Evolutionary conservation across 64 coral and sea anemone species (phyloP), one percentile per base, ranked within the genome.

Genomic region (Hydrozoanthus tunicans): DNA sequence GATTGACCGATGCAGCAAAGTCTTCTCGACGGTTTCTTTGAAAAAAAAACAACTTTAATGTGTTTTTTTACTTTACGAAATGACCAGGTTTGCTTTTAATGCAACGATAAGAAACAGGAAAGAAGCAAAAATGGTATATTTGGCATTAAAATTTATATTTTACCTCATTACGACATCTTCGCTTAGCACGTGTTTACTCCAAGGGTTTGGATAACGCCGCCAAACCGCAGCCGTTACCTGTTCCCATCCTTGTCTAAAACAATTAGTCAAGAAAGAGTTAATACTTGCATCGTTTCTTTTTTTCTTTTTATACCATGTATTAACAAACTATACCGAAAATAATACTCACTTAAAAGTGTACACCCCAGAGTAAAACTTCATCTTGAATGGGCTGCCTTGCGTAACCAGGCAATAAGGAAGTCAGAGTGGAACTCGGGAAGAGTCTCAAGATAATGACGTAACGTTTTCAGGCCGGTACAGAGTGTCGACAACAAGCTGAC

Each of bases 131-230:
- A 43, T 0, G 2, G 32, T 43, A 43, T 43, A 43, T 43, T 43
- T 43, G 32, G 32, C 32, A 43, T 43, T 43, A 43, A 43, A 43
- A 43, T 43, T 1, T 43, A 43, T 58, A 64, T 59, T 62, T 58
- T 79, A 99, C 97, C 97, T 93, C 24, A 80, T 59, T 17, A 99
- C 56, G 67, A 99, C 89, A 86, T 99, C 97, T 90, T 99, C 97
- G 43, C 94, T 94, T 5, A 99, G 89, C 94, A 99, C 97, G 97
- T 99, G 97, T 90, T 91, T 91, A 82, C 97, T 99, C 79, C 75
- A 99, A 17, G 92, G 97, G 65, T 99, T 99, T 78, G 97, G 97
- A 89, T 99, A 99, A 58, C 97, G 77, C 11, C 82, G 83, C 95
- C 95, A 96, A 91, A 93, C 92, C 7, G 95, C 95, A 8, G 89